These are phyloP conservation scores for Acholoe squamosa DNA, from an alignment of 2,888 invertebrate genomes.

Conservation along the genomic window DNA sequence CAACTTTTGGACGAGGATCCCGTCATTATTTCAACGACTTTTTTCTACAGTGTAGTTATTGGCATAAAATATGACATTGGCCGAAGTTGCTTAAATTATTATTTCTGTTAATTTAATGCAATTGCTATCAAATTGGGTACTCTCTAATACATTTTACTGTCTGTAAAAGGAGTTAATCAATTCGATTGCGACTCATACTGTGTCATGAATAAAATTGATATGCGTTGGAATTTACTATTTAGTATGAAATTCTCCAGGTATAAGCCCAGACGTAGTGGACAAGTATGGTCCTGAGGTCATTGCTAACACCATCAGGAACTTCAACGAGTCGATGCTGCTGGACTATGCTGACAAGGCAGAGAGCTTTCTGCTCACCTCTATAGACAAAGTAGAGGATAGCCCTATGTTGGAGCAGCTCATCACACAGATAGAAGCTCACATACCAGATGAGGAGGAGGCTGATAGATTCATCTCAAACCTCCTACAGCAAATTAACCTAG, in stretches of 20 bases:
- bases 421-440: not conserved
- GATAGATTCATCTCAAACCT: conserved; percentile 10
- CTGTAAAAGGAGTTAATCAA: too few relatives aligned
- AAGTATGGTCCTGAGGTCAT: not conserved
- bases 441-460: conserved; percentile 1
- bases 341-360: conserved; percentile 41
- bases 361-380: not conserved
- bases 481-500: not conserved
- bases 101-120: too few relatives aligned
- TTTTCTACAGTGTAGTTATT: too few relatives aligned
- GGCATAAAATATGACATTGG: too few relatives aligned
- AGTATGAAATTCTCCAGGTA: conserved; percentile 14
- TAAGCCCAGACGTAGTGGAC: conserved; percentile 29
- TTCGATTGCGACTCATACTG: too few relatives aligned
- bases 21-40: too few relatives aligned
- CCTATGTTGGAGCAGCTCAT: conserved; percentile 57
- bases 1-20: too few relatives aligned
- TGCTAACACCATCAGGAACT: not conserved
- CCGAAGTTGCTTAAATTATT: too few relatives aligned
- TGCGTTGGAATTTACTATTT: too few relatives aligned
- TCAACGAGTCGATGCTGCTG: conserved; percentile 44
- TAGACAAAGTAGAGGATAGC: conserved; percentile 25
- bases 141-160: too few relatives aligned
- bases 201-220: too few relatives aligned
- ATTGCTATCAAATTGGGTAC: too few relatives aligned